Evolutionary conservation across 2,888 invertebrate species (phyloP).

Genomic region (Andrena fulva): DNA sequence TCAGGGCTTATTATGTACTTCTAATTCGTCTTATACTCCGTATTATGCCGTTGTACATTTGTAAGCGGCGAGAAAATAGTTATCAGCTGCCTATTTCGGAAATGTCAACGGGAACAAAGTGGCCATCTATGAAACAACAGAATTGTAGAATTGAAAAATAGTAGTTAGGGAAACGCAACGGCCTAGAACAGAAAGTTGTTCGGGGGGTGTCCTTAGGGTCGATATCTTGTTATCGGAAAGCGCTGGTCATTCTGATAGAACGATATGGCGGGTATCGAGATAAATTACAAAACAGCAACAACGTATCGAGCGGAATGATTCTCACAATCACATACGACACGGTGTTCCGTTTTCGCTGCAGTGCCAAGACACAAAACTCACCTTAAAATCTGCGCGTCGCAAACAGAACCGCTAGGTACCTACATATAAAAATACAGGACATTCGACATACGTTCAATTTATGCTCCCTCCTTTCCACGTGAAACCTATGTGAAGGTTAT

Average conservation of each 20-base stretch:
- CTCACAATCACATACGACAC: constrained; percentile 31
- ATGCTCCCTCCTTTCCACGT: neutral
- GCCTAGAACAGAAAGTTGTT: constrained; percentile 20
- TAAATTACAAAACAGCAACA: constrained; percentile 64
- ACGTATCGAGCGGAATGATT: constrained; percentile 32
- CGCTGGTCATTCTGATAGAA: constrained; percentile 63
- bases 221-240: constrained; percentile 71
- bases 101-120: neutral
- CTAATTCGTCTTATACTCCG: too few relatives aligned
- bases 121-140: neutral
- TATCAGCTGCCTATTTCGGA: neutral
- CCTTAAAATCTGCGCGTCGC: constrained; percentile 25
- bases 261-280: constrained; percentile 57
- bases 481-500: neutral
- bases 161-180: neutral
- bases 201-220: constrained; percentile 35
- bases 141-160: constrained; percentile 39
- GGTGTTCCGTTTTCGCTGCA: constrained; percentile 4
- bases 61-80: neutral
- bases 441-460: constrained; percentile 2
- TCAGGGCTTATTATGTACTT: too few relatives aligned
- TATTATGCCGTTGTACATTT: neutral
- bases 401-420: neutral
- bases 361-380: constrained; percentile 6
- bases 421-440: constrained; percentile 15